Base-by-base conservation (phyloP, 2,113 vertebrate species). In the Cinclus cinclus region DNA sequence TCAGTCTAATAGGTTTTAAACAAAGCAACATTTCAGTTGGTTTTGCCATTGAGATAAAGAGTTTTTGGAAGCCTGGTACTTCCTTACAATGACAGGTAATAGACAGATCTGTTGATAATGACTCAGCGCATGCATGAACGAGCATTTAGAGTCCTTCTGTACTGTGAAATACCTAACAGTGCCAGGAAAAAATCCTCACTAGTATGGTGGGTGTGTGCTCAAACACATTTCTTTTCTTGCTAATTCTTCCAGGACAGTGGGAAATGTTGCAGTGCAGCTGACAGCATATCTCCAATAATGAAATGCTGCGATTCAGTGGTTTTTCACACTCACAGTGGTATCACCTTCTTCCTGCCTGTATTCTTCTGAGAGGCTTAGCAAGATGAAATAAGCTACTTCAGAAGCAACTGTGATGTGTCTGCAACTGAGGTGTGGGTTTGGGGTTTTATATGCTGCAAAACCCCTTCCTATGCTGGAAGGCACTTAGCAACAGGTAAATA, bases 341-440 rank as follows among this genome's bases (percentile, higher is more conserved):
- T 92, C 49, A 23, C 59, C 31, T 84, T 90, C 87, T 30, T 94
- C 52, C 84, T 62, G 50, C 93, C 83, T 90, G 13, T 85, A 91
- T 84, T 93, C 62, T 46, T 83, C 60, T 16, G 62, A 88, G 94
- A 93, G 83, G 77, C 79, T 95, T 91, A 95, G 82, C 59, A 80
- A 91, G 86, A 91, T 20, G 55, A 95, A 68, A 87, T 77, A 95
- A 91, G 55, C 90, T 83, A 53, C 88, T 92, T 89, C 91, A 92
- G 80, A 93, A 94, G 80, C 44, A 73, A 62, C 52, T 82, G 78
- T 58, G 52, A 65, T 2, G 1, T 68, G 31, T 60, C 63, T 90
- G 67, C 81, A 58, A 30, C 13, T 77, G 53, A 69, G 55, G 58
- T 74, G 24, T 69, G 58, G 6, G 46, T 35, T 86, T 90, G 41